phyloP scores from a whole-genome alignment of 2,888 invertebrate genomes.

The Drepana falcataria region DNA sequence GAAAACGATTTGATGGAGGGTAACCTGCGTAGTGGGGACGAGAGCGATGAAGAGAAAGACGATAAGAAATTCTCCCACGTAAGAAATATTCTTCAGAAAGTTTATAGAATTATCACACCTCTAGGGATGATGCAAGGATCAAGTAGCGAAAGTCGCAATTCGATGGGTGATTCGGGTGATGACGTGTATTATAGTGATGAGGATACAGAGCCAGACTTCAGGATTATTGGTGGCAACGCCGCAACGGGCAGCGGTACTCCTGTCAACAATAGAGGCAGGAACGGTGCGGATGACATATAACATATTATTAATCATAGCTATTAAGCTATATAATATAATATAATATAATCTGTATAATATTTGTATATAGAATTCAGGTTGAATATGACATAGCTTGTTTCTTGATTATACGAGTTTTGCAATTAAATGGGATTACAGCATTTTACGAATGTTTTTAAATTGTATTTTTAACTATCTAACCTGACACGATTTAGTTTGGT shows the following conservation, averaged over 20 bases:
- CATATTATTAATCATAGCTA: neutral
- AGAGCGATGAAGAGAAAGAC: neutral
- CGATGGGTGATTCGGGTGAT: neutral
- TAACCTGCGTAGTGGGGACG: too few relatives aligned
- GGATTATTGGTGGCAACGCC: constrained; percentile 57
- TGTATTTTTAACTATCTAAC: too few relatives aligned
- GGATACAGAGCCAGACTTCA: constrained; percentile 30
- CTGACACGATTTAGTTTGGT: too few relatives aligned
- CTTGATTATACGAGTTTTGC: neutral
- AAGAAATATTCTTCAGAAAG: neutral
- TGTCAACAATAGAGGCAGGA: constrained; percentile 49
- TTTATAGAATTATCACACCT: neutral
- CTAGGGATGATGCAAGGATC: neutral
- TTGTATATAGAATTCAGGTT: too few relatives aligned
- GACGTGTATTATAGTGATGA: constrained; percentile 4
- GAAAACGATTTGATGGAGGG: too few relatives aligned
- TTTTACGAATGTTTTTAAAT: neutral
- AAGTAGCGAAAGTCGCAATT: neutral
- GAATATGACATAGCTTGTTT: constrained; percentile 22
- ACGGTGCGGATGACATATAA: constrained; percentile 14
- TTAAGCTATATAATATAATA: too few relatives aligned
- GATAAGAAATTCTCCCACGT: neutral
- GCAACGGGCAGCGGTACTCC: constrained; percentile 60
- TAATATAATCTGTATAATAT: too few relatives aligned
- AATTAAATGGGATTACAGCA: neutral